Conservation (phyloP, 2,888 invertebrate species). For the Campoplex capitator region DNA sequence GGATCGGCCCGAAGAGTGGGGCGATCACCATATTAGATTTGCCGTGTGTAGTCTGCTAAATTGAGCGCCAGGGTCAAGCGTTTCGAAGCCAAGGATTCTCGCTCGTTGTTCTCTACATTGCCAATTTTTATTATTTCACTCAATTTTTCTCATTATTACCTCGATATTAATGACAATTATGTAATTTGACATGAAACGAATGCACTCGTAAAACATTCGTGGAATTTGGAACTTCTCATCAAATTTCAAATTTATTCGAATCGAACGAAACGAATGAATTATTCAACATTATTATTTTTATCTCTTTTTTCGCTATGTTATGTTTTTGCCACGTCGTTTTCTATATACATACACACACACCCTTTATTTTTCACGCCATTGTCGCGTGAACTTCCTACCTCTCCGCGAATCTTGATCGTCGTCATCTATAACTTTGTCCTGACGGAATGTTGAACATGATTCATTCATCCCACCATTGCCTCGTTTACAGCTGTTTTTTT, state of each 20-base stretch:
- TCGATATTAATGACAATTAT: slow-evolving; percentile 65
- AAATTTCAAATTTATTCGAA: slow-evolving; percentile 65
- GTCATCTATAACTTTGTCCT: slow-evolving; percentile 26
- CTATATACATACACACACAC: not conserved
- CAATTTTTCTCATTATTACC: not conserved
- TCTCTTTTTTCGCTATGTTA: not conserved
- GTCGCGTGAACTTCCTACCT: slow-evolving; percentile 38
- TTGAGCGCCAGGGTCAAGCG: slow-evolving; percentile 83
- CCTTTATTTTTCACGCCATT: slow-evolving; percentile 41
- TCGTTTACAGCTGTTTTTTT: slow-evolving; percentile 10
- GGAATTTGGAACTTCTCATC: slow-evolving; percentile 10
- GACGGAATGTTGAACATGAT: slow-evolving; percentile 25
- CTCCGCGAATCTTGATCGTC: slow-evolving; percentile 9
- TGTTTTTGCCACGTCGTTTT: not conserved
- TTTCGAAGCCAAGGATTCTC: slow-evolving; percentile 80
- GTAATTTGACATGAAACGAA: slow-evolving; percentile 54
- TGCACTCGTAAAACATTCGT: not conserved
- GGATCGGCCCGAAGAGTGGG: slow-evolving; percentile 69
- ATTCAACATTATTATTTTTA: slow-evolving; percentile 29
- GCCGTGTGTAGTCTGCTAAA: slow-evolving; percentile 83
- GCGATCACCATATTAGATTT: slow-evolving; percentile 80
- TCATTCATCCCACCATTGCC: not conserved
- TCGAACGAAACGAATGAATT: slow-evolving; percentile 51
- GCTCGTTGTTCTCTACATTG: slow-evolving; percentile 46
- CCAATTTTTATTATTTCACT: slow-evolving; percentile 63